Conservation (phyloP, 2,113 vertebrate species). For the Apaloderma vittatum region DNA sequence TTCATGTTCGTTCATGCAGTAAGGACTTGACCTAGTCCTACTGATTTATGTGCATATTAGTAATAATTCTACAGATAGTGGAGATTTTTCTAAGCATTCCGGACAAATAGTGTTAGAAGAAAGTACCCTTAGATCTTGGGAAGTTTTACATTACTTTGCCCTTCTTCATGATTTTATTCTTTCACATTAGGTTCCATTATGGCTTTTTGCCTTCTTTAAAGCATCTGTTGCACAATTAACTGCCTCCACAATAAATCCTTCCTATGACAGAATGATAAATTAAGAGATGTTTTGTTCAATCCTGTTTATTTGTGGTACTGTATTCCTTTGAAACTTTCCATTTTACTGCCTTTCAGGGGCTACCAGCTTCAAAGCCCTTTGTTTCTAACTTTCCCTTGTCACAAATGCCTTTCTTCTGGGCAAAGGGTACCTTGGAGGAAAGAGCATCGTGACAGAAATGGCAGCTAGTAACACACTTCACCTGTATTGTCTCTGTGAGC, state of each 20-base stretch:
- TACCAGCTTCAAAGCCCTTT: neutral
- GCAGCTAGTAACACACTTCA: neutral
- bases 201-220: neutral
- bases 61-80: neutral
- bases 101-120: neutral
- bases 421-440: neutral
- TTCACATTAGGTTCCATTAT: neutral
- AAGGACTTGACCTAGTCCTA: neutral
- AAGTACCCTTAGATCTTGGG: neutral
- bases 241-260: neutral
- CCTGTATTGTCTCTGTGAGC: neutral
- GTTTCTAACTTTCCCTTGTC: neutral
- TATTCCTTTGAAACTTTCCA: neutral
- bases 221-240: neutral
- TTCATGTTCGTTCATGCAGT: neutral
- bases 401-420: neutral
- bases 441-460: neutral
- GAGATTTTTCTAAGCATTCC: neutral
- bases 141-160: neutral
- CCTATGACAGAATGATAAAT: neutral
- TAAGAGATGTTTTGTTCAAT: neutral
- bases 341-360: neutral
- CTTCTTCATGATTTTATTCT: neutral
- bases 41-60: neutral
- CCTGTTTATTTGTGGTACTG: neutral